These are phyloP conservation scores for Aleiodes alternator DNA, from an alignment of 2,888 invertebrate species.

Conservation along the genomic window DNA sequence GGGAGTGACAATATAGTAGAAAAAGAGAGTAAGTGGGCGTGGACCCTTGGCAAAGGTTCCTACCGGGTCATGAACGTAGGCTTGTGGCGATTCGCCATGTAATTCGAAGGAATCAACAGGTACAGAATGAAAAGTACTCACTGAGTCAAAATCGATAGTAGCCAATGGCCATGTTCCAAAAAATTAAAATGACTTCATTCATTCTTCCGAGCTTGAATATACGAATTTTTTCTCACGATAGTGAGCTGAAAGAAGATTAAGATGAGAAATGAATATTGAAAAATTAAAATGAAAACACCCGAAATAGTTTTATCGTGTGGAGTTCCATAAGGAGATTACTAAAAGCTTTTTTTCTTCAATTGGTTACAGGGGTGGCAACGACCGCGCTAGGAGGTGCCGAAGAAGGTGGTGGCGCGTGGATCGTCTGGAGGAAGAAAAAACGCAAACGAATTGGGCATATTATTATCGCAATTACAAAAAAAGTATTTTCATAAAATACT, in stretches of 20 bases:
- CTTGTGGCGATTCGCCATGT: constrained; percentile 44
- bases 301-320: too few relatives aligned
- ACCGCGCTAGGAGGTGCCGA: constrained; percentile 64
- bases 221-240: not conserved
- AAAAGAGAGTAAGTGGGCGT: constrained; percentile 35
- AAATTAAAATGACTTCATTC: constrained; percentile 2
- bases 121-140: constrained; percentile 44
- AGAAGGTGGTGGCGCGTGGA: constrained; percentile 65
- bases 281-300: not conserved
- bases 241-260: too few relatives aligned
- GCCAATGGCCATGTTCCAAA: constrained; percentile 24
- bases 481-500: constrained; percentile 30
- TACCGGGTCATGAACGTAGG: constrained; percentile 40
- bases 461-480: constrained; percentile 14
- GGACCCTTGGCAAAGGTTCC: constrained; percentile 33
- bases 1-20: not conserved
- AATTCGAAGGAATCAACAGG: constrained; percentile 46
- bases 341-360: constrained; percentile 29
- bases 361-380: constrained; percentile 69
- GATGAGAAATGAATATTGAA: not conserved
- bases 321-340: not conserved
- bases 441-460: constrained; percentile 30
- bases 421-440: constrained; percentile 41
- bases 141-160: constrained; percentile 12
- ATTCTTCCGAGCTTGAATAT: not conserved